phyloP scores from a whole-genome alignment of 2,797 vertebrate species.

The Halcyon badia region DNA sequence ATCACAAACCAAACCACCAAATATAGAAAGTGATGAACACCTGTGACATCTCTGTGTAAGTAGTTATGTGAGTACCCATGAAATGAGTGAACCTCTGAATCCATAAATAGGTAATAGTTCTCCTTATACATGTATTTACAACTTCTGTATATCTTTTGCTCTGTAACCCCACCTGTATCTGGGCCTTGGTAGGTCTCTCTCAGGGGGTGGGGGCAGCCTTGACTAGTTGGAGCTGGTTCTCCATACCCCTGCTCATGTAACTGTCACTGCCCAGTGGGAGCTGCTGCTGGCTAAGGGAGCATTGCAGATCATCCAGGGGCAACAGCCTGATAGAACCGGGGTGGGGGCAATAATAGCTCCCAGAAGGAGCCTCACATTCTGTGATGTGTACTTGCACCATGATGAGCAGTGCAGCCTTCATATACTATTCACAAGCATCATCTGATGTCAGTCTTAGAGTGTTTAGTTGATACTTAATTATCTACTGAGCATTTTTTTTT shows the following conservation, averaged over 20 bases:
- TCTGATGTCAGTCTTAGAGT: background rate
- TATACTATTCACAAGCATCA: accelerated
- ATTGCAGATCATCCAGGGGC: accelerated
- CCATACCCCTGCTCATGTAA: accelerated
- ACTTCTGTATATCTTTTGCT: background rate
- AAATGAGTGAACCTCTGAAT: background rate
- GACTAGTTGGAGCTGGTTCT: background rate
- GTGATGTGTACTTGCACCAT: accelerated
- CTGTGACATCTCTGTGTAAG: background rate
- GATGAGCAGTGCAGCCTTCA: background rate
- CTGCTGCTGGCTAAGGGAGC: accelerated
- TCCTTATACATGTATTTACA: background rate
- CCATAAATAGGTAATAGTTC: background rate
- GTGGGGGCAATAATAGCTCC: background rate
- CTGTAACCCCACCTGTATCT: background rate
- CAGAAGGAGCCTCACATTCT: background rate
- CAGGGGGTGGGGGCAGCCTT: accelerated
- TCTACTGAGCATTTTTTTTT: background rate
- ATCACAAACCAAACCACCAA: background rate
- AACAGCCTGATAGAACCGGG: accelerated
- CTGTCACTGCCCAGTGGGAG: accelerated
- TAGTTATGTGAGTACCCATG: background rate
- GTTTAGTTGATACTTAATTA: background rate
- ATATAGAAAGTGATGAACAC: background rate
- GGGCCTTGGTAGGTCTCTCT: background rate